Percentiles rank a stretch among this genome's conserved stretches.
Evolutionary conservation across 2,797 vertebrate species (phyloP).

Genomic region (Eupleurogrammus muticus): DNA sequence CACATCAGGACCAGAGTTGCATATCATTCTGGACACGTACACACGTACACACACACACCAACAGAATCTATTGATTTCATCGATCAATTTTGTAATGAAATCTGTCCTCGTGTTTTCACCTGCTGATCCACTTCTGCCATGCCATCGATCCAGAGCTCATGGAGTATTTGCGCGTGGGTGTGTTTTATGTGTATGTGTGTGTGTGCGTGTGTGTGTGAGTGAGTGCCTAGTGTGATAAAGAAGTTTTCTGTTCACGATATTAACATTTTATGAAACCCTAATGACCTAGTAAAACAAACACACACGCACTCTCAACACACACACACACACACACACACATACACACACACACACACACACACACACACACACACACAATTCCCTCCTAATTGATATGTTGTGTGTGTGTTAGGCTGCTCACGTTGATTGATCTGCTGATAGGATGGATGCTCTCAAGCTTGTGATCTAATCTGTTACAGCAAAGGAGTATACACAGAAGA

Average conservation of each 20-base stretch:
- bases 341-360: slow-evolving; percentile 22
- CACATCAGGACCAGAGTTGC: neutral
- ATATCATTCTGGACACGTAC: slow-evolving; percentile 27
- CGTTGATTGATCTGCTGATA: slow-evolving; percentile 68
- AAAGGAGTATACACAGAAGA: slow-evolving; percentile 24
- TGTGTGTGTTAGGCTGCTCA: slow-evolving; percentile 38
- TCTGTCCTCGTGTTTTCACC: slow-evolving; percentile 40
- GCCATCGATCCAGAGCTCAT: slow-evolving; percentile 19
- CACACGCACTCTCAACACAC: slow-evolving; percentile 23
- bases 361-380: slow-evolving; percentile 16
- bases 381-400: slow-evolving; percentile 61
- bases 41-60: slow-evolving; percentile 1
- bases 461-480: slow-evolving; percentile 68
- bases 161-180: neutral
- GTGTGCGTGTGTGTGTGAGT: neutral
- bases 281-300: neutral
- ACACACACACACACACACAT: slow-evolving; percentile 17
- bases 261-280: slow-evolving; percentile 2
- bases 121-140: slow-evolving; percentile 22
- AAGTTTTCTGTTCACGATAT: neutral
- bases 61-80: slow-evolving; percentile 37
- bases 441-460: slow-evolving; percentile 64
- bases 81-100: slow-evolving; percentile 45
- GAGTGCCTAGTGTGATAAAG: neutral
- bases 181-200: slow-evolving; percentile 40